phyloP scores from a whole-genome alignment of 2,888 invertebrate species.

The Oxystoma pomonae region DNA sequence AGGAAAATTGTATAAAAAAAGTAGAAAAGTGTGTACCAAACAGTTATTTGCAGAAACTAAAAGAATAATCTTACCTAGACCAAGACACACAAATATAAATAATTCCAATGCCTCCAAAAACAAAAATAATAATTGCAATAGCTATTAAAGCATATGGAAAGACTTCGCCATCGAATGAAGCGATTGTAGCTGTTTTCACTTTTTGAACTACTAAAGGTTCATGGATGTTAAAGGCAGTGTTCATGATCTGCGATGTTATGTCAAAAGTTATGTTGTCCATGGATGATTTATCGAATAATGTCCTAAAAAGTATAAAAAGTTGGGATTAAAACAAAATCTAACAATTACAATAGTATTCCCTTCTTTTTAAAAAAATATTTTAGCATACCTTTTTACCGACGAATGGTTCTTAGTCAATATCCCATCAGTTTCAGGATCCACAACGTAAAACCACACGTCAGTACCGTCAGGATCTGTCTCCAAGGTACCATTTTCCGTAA shows the following conservation, averaged over 20 bases:
- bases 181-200: slow-evolving; percentile 46
- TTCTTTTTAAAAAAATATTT: slow-evolving; percentile 2
- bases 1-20: not conserved
- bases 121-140: slow-evolving; percentile 82
- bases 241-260: slow-evolving; percentile 63
- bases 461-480: slow-evolving; percentile 69
- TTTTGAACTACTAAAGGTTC: slow-evolving; percentile 52
- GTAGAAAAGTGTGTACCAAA: not conserved
- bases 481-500: slow-evolving; percentile 71
- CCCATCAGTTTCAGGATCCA: slow-evolving; percentile 73
- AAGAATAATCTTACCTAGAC: slow-evolving; percentile 78
- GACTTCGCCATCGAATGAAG: slow-evolving; percentile 55
- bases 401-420: slow-evolving; percentile 71
- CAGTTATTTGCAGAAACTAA: too few relatives aligned
- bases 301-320: slow-evolving; percentile 46
- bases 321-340: too few relatives aligned
- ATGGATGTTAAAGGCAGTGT: slow-evolving; percentile 65
- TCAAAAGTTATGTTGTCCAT: slow-evolving; percentile 65
- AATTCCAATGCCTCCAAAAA: slow-evolving; percentile 83
- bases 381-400: slow-evolving; percentile 61
- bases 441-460: slow-evolving; percentile 82
- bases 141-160: slow-evolving; percentile 87
- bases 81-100: slow-evolving; percentile 92
- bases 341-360: not conserved
- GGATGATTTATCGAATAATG: slow-evolving; percentile 58